A percentile compares a stretch with the other conserved stretches of the same genome.
These are phyloP conservation scores for Gobio gobio DNA, from an alignment of 2,113 vertebrate genomes.

Conservation along the genomic window DNA sequence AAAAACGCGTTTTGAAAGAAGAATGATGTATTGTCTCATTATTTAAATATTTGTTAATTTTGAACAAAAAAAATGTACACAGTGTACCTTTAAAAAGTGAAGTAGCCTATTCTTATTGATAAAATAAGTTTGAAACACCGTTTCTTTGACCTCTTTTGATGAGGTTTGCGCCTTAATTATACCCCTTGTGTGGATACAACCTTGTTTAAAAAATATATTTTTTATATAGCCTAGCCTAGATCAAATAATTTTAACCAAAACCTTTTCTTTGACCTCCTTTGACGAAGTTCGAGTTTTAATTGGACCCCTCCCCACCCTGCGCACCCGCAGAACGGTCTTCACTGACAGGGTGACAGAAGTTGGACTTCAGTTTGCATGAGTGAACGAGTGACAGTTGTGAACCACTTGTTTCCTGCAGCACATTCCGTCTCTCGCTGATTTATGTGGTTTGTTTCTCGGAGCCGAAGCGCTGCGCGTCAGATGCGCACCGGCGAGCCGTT, in stretches of 20 bases:
- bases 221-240: no score
- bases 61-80: no score
- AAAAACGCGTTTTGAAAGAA: no score
- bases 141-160: no score
- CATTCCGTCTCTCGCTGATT: background rate
- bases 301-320: background rate
- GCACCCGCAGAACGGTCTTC: background rate
- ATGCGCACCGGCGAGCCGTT: background rate
- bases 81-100: no score
- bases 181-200: background rate
- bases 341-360: background rate
- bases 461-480: background rate
- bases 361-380: background rate
- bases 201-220: background rate
- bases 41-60: no score
- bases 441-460: background rate
- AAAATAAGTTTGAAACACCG: no score
- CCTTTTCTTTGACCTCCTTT: background rate
- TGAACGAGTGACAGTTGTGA: background rate
- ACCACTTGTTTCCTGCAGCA: background rate
- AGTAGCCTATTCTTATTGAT: no score
- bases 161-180: no score
- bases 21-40: no score
- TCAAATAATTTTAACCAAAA: no score
- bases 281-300: background rate